Conservation (phyloP, 2,113 vertebrate species). For the Pogona vitticeps region DNA sequence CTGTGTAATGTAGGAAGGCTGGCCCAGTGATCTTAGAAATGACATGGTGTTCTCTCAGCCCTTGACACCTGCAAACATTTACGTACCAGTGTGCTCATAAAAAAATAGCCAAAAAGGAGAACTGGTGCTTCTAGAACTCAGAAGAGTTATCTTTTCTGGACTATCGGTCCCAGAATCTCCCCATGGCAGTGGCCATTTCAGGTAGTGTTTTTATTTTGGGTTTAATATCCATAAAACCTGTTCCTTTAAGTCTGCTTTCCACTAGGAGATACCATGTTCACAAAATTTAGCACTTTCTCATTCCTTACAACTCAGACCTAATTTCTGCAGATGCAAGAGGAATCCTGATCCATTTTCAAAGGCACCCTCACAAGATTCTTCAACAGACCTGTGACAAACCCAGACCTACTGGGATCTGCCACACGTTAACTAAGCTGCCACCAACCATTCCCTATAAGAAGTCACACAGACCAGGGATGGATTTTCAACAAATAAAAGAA, state of each 20-base stretch:
- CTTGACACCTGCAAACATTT: not conserved
- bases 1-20: not conserved
- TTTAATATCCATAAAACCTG: too few species aligned
- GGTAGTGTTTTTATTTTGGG: too few species aligned
- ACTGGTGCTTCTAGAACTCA: not conserved
- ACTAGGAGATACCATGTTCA: not conserved
- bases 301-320: too few species aligned
- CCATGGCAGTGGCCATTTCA: too few species aligned
- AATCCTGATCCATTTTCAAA: conserved; percentile 36
- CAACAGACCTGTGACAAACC: too few species aligned
- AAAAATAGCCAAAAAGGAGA: not conserved
- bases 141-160: too few species aligned
- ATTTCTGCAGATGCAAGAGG: not conserved
- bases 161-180: too few species aligned
- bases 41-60: not conserved
- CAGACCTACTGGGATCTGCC: too few species aligned
- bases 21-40: not conserved
- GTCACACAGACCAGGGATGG: too few species aligned
- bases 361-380: conserved; percentile 21
- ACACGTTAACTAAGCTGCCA: too few species aligned
- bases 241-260: not conserved
- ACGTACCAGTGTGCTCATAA: not conserved
- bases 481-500: too few species aligned
- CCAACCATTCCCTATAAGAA: too few species aligned
- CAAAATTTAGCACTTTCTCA: not conserved